Base-by-base conservation (phyloP, 2,888 invertebrate species). In the Pheosia gnoma region DNA sequence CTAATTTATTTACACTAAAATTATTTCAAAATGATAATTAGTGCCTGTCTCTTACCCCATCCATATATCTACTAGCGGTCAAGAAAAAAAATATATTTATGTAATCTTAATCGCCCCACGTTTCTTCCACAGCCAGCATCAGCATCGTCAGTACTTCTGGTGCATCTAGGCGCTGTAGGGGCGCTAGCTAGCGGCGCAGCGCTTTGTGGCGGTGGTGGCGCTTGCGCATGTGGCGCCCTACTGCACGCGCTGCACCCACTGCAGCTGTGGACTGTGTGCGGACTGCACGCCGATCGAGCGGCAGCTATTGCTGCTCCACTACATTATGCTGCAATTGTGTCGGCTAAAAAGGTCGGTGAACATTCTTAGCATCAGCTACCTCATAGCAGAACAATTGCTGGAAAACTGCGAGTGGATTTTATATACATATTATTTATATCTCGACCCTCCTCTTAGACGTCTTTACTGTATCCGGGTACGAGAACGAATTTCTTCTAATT, bases 291-390 rank as follows among this genome's bases (percentile, higher is more conserved):
- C 63, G 96, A 96, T 87, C 93, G 97, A 66, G 97, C 96, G 68
- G 96, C 96, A 66, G 97, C 97, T 54, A 97, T 97, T 59, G 96
- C 97, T 0, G 96, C 96, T 0, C 97, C 97, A 0, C 87, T 97
- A 65, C 97, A 97, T 82, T 97, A 97, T 86, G 95, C 96, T 39
- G 96, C 96, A 59, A 93, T 97, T 62, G 96, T 97, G 37, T 97
- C 96, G 52, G 95, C 96, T 0, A 95, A 94, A 74, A 96, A 96
- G 94, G 96, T 96, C 79, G 43, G 55, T 8, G 4, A 10, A 25
- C n/a, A 47, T 0, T 45, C 43, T 45, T 47, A 47, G 41, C 8
- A 7, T 41, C 5, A 41, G 5, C 41, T 41, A 8, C 41, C 8
- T 41, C 6, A 7, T 7, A 41, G 41, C 8, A 8, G 41, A 8